Evolutionary conservation across 1,140 invertebrate genomes (phyloP), one percentile per base, ranked within the genome.

Genomic region (Drosophila nigrodunni): DNA sequence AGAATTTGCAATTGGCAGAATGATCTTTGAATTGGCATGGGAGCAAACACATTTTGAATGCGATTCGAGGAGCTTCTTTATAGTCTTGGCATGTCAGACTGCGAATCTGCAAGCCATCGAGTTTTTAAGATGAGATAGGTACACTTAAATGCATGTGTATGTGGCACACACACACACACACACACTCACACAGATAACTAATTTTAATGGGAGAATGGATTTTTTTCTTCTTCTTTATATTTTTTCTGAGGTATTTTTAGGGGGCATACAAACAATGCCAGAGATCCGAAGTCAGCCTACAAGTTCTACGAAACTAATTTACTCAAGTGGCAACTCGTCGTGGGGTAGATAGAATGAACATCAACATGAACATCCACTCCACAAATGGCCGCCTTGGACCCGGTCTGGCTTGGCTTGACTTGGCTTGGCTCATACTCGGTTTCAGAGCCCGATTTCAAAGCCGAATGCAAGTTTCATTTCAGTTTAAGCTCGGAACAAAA

Each of bases 261-360:
- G 50, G 50, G 50, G 50, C 50, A 54, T 35, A 37, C 46, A 44
- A 70, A 39, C 58, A 68, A 58, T 76, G 58, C 18, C 5, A 43
- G 41, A 18, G 37, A 57, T 57, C 37, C 15, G 15, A 35, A 54
- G 34, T 54, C 78, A 65, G 62, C 77, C 78, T 80, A 80, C 67
- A 85, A 89, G 85, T 88, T 88, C 85, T 88, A 88, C 85, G 85
- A 88, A 88, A 88, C 85, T 88, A 88, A 88, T 88, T 88, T 88
- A 81, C 67, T 88, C 80, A 75, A 88, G 85, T 89, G 80, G 37
- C 80, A 73, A 71, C 77, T 77, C 73, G 49, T 73, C 76, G 58
- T 75, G 73, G 58, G 65, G 62, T 62, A 59, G 21, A 13, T 41
- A n/a, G 11, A 10, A 34, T 30, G 44, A 50, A 59, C 57, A 62